Conservation (phyloP, 2,113 vertebrate species). For the Xenopus borealis region DNA sequence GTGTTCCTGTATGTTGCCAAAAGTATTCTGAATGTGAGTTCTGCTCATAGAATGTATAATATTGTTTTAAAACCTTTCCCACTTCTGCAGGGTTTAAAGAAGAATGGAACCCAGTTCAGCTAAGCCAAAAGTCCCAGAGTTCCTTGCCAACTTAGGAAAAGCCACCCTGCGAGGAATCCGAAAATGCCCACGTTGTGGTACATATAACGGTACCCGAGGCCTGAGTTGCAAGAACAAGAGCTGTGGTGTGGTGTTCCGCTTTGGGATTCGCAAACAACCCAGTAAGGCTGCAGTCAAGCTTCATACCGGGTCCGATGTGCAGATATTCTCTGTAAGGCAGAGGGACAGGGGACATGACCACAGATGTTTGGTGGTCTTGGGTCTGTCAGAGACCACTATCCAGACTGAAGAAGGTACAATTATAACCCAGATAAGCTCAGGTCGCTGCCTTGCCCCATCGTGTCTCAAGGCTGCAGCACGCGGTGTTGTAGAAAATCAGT, state of each 20-base stretch:
- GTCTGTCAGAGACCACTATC: constrained; percentile 75
- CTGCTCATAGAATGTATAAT: background rate
- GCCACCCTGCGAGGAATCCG: constrained; percentile 86
- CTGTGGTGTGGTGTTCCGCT: constrained; percentile 81
- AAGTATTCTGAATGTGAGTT: no score
- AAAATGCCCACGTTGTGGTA: constrained; percentile 84
- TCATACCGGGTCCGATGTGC: constrained; percentile 66
- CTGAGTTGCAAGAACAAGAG: constrained; percentile 93
- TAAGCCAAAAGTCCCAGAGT: constrained; percentile 72
- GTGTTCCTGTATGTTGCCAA: no score
- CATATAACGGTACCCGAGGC: constrained; percentile 88
- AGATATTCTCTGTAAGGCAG: constrained; percentile 83
- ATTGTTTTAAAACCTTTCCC: background rate
- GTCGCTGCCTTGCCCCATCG: constrained; percentile 76
- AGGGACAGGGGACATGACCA: constrained; percentile 69
- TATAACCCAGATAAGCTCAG: constrained; percentile 78
- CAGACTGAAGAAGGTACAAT: constrained; percentile 75
- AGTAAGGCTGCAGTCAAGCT: constrained; percentile 73
- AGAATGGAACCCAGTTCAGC: constrained; percentile 62
- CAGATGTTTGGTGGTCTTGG: constrained; percentile 83
- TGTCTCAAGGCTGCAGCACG: constrained; percentile 64
- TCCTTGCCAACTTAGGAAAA: constrained; percentile 85
- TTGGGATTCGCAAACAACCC: constrained; percentile 59
- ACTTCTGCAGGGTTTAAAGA: constrained; percentile 45
- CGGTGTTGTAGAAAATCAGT: constrained; percentile 68